Evolutionary conservation across 2,113 vertebrate species (phyloP).

Genomic region (Pyrgilauda ruficollis): DNA sequence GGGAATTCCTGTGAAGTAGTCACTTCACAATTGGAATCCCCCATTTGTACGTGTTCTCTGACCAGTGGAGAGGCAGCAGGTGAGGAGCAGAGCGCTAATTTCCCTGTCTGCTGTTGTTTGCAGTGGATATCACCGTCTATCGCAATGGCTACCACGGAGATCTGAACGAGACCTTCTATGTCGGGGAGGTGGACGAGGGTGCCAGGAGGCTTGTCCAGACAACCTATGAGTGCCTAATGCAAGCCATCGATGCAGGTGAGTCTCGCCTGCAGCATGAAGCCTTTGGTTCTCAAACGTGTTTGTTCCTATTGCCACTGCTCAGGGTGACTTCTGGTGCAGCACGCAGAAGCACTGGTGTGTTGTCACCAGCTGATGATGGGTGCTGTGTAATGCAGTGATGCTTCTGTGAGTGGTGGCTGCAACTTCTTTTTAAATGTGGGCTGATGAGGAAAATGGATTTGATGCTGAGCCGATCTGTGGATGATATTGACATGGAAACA

Average conservation of each 20-base stretch:
- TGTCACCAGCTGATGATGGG: background rate
- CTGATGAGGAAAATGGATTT: background rate
- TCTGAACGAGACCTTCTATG: conserved; percentile 95
- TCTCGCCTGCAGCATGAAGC: background rate
- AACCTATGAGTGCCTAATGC: conserved; percentile 98
- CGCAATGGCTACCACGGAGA: conserved; percentile 96
- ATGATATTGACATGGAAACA: background rate
- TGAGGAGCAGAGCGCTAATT: background rate
- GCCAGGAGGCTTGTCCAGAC: conserved; percentile 91
- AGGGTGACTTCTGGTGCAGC: background rate
- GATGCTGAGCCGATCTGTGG: background rate
- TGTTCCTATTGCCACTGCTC: background rate
- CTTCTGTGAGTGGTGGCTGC: background rate
- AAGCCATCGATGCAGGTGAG: conserved; percentile 94
- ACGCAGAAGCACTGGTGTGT: background rate
- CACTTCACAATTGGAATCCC: background rate
- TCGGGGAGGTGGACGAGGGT: conserved; percentile 93
- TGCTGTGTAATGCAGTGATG: background rate
- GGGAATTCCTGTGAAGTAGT: background rate
- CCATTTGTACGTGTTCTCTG: background rate
- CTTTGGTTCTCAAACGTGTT: background rate
- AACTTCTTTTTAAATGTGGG: background rate
- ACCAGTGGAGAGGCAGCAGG: background rate
- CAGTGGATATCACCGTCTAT: conserved; percentile 98
- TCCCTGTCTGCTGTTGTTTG: background rate